Evolutionary conservation across 30 jellyfish, hydroid and myxozoan genomes (phyloP).

Genomic region (Turritopsis rubra): DNA sequence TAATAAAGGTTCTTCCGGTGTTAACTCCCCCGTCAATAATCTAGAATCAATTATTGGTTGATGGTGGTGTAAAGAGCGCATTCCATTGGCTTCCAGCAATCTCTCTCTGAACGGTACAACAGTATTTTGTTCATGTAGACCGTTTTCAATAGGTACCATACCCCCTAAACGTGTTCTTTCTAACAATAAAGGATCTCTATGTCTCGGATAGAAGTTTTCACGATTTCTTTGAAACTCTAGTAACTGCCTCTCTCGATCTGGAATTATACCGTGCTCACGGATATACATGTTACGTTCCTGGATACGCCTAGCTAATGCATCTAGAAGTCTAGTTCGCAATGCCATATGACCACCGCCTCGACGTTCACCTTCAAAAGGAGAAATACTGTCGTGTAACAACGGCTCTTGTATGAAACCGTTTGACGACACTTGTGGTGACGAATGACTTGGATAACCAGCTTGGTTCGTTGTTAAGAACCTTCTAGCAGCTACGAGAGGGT

Average conservation of each 20-base stretch:
- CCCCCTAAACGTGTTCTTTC: not conserved
- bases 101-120: not conserved
- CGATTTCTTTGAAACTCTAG: not conserved
- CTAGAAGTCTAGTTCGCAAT: constrained; percentile 14
- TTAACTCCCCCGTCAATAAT: constrained; percentile 9
- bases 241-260: constrained; percentile 15
- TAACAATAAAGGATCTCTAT: not conserved
- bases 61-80: constrained; percentile 3
- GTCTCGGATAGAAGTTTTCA: not conserved
- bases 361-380: not conserved
- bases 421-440: not conserved
- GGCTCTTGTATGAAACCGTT: not conserved
- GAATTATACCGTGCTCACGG: constrained; percentile 8
- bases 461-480: not conserved
- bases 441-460: constrained; percentile 5
- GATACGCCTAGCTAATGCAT: constrained; percentile 15
- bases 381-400: constrained; percentile 11
- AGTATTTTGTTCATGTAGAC: constrained; percentile 3
- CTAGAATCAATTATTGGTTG: constrained; percentile 4
- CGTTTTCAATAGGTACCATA: not conserved
- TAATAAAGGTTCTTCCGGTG: constrained; percentile 9
- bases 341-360: constrained; percentile 7
- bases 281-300: constrained; percentile 16
- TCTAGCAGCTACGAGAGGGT: not conserved
- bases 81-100: not conserved